These are phyloP conservation scores for Apamea crenata DNA, from an alignment of 2,888 invertebrate species.

Conservation along the genomic window DNA sequence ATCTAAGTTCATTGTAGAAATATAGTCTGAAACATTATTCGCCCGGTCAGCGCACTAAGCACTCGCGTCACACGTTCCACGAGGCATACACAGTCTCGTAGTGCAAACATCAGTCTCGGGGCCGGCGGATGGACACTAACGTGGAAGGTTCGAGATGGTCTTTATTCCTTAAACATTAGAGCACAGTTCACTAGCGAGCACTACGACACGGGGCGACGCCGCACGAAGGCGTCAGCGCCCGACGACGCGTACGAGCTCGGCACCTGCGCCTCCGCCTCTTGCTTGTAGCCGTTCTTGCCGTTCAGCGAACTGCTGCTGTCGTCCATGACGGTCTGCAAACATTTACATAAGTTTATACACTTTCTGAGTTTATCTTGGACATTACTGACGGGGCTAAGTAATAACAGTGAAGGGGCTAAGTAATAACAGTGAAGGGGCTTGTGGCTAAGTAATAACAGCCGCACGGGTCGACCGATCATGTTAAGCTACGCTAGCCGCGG, in stretches of 20 bases:
- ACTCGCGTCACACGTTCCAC: slow-evolving; percentile 35
- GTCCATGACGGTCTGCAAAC: slow-evolving; percentile 92
- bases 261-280: slow-evolving; percentile 83
- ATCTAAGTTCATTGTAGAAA: slow-evolving; percentile 65
- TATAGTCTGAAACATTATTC: slow-evolving; percentile 63
- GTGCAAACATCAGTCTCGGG: slow-evolving; percentile 57
- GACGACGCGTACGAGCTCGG: slow-evolving; percentile 87
- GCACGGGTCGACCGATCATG: too few species aligned
- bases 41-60: slow-evolving; percentile 42
- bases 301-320: slow-evolving; percentile 77
- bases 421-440: too few species aligned
- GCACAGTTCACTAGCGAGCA: slow-evolving; percentile 60
- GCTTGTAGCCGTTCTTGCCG: slow-evolving; percentile 86
- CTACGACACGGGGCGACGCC: slow-evolving; percentile 82
- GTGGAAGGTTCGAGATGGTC: slow-evolving; percentile 66
- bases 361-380: not conserved
- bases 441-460: too few species aligned
- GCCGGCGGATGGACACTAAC: slow-evolving; percentile 60
- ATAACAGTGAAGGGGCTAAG: too few species aligned
- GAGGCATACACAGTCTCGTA: slow-evolving; percentile 47
- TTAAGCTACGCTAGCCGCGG: too few species aligned
- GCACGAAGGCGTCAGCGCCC: slow-evolving; percentile 86
- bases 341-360: slow-evolving; percentile 27
- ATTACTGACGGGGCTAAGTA: too few species aligned
- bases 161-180: slow-evolving; percentile 44